Percentiles rank a stretch among this genome's conserved stretches.
Conservation (phyloP, 2,888 invertebrate genomes). For the Callosobruchus maculatus region DNA sequence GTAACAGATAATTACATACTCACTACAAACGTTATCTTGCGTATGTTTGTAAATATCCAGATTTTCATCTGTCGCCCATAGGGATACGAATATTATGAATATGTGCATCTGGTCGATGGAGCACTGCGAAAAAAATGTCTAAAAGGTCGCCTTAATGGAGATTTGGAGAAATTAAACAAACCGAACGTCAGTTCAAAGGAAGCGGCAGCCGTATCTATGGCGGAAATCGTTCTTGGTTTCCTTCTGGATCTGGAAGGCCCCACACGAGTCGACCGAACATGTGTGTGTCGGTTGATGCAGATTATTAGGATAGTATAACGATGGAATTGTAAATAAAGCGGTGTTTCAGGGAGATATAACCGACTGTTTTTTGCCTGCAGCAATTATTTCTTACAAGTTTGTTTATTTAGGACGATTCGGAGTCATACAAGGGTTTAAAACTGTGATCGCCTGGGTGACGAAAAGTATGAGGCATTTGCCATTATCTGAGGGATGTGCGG, state of each 20-base stretch:
- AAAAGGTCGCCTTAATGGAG: constrained; percentile 21
- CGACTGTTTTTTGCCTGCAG: neutral
- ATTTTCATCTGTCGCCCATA: neutral
- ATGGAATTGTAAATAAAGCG: constrained; percentile 26
- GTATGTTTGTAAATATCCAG: too few species aligned
- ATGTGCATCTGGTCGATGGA: neutral
- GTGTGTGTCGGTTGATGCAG: constrained; percentile 25
- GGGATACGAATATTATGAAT: neutral
- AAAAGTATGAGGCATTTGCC: too few species aligned
- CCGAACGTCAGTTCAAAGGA: constrained; percentile 32
- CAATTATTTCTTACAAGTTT: neutral
- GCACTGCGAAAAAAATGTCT: constrained; percentile 2
- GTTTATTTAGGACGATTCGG: neutral
- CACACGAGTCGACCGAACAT: neutral
- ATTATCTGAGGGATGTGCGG: too few species aligned
- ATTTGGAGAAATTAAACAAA: constrained; percentile 23
- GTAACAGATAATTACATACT: too few species aligned
- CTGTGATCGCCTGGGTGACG: too few species aligned
- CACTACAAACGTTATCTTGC: too few species aligned
- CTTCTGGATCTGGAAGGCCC: neutral
- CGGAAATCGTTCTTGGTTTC: constrained; percentile 29
- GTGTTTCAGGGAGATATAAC: constrained; percentile 2
- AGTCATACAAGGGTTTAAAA: neutral
- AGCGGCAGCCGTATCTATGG: constrained; percentile 34
- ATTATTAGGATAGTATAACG: constrained; percentile 37